These are phyloP conservation scores for Channa striata DNA, from an alignment of 2,797 vertebrate genomes.

Conservation along the genomic window DNA sequence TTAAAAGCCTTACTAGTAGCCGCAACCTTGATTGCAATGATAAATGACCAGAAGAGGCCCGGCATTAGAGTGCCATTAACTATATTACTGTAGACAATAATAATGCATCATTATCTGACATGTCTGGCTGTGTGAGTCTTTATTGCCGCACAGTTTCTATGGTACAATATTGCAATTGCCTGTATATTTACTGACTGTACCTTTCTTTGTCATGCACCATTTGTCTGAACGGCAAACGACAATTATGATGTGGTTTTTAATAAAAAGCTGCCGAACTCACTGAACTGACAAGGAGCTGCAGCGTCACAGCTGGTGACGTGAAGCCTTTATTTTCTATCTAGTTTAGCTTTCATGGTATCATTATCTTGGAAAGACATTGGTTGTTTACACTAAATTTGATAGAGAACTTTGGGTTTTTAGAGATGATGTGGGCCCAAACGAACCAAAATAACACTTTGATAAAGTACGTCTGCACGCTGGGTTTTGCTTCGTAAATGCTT, in stretches of 20 bases:
- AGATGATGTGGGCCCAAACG: constrained; percentile 16
- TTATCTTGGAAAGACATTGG: neutral
- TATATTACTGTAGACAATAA: constrained; percentile 14
- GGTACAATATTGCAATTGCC: neutral
- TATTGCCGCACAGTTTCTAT: neutral
- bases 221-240: neutral
- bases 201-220: neutral
- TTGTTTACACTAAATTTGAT: neutral
- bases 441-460: constrained; percentile 20
- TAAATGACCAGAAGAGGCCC: constrained; percentile 10
- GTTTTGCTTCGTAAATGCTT: neutral
- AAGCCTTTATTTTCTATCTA: neutral
- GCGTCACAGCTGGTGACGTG: neutral
- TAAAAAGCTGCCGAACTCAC: no score
- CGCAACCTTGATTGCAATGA: constrained; percentile 2
- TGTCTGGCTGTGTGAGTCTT: constrained; percentile 1
- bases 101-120: constrained; percentile 7
- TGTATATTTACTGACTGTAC: neutral
- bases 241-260: neutral
- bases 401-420: constrained; percentile 1
- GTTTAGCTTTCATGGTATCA: neutral
- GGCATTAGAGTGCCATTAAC: constrained; percentile 13
- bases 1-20: neutral
- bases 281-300: no score
- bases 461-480: neutral